Conservation (phyloP, 2,888 invertebrate genomes). For the Drosophila nr. perissopoda region DNA sequence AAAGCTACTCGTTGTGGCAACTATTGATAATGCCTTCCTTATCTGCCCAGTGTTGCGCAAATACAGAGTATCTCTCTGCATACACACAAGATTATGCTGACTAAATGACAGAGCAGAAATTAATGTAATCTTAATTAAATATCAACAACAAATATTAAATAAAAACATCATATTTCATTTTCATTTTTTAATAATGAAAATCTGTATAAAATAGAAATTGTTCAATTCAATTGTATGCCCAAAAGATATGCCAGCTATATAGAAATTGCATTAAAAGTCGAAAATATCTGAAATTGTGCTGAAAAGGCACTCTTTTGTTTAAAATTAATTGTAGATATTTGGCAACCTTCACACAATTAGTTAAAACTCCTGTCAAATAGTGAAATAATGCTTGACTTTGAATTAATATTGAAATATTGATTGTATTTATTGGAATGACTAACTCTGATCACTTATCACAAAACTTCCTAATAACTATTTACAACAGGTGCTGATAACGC, state of each 20-base stretch:
- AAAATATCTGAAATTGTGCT: neutral
- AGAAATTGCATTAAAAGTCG: neutral
- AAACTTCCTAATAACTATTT: neutral
- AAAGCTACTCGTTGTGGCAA: neutral
- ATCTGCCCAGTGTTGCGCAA: constrained; percentile 2
- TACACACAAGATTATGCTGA: neutral
- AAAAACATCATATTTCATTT: neutral
- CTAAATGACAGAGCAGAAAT: neutral
- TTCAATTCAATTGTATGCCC: neutral
- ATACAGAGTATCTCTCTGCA: neutral
- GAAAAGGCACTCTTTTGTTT: neutral
- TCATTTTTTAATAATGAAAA: neutral
- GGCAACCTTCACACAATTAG: neutral
- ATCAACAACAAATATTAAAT: neutral
- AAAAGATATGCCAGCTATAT: neutral
- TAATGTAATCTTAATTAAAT: neutral
- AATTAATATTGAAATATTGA: neutral
- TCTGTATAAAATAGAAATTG: neutral
- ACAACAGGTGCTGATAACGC: neutral
- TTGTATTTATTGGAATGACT: neutral
- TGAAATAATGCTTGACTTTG: neutral
- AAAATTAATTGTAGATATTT: neutral
- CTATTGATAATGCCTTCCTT: constrained; percentile 10
- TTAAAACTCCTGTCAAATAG: neutral
- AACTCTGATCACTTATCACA: neutral